Percentiles rank a stretch among this genome's conserved stretches.
These are phyloP conservation scores for Colistium nudipinnis DNA, from an alignment of 2,113 vertebrate genomes.

Conservation along the genomic window DNA sequence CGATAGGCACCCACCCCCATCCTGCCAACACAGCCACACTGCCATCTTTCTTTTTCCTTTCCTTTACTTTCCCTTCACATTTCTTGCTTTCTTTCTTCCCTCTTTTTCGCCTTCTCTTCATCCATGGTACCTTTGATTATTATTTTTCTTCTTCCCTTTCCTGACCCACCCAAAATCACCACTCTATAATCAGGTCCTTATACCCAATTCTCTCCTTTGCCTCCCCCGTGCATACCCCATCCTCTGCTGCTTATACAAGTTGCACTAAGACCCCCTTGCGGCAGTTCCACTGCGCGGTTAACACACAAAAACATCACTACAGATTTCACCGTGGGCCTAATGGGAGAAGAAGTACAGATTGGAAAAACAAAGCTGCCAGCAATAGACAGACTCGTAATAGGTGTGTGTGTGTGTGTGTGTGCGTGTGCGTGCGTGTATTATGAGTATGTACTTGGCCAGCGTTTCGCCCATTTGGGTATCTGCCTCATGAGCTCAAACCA, in stretches of 20 bases:
- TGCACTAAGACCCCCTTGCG: constrained; percentile 69
- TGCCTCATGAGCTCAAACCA: constrained; percentile 71
- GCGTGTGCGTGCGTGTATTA: constrained; percentile 38
- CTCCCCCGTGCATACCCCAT: constrained; percentile 12
- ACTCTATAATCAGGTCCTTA: constrained; percentile 59
- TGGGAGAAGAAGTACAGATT: constrained; percentile 66
- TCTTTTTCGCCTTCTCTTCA: constrained; percentile 44
- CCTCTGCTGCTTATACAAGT: constrained; percentile 68
- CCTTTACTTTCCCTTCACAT: not conserved
- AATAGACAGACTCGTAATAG: constrained; percentile 53
- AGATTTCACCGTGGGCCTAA: constrained; percentile 69
- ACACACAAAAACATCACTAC: constrained; percentile 70
- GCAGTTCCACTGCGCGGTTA: constrained; percentile 69
- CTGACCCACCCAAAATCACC: constrained; percentile 32
- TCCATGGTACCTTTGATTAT: constrained; percentile 37
- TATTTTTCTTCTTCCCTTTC: not conserved
- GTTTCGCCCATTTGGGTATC: constrained; percentile 66
- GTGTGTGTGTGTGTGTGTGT: constrained; percentile 30
- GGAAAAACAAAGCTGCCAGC: constrained; percentile 71
- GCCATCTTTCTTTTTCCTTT: constrained; percentile 65
- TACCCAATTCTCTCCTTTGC: constrained; percentile 18
- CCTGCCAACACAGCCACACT: constrained; percentile 73
- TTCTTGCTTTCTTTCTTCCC: constrained; percentile 17
- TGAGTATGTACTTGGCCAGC: constrained; percentile 64
- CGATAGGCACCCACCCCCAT: constrained; percentile 79